Conservation (phyloP, 2,113 vertebrate genomes). For the Ancistrus triradiatus region DNA sequence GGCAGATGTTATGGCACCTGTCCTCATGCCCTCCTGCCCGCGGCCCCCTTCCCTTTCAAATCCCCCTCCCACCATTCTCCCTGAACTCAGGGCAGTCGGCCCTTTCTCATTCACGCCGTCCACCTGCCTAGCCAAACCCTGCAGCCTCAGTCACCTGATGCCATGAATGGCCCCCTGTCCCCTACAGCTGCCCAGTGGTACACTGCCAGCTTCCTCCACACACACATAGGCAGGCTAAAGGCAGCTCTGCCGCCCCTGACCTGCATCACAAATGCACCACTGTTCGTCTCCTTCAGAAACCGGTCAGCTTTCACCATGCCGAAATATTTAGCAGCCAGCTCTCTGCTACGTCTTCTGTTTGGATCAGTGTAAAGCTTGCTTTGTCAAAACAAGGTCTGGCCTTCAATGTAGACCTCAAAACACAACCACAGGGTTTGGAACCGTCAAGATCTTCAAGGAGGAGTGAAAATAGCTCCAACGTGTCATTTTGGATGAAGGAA, state of each 20-base stretch:
- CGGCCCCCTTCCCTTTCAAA: slow-evolving; percentile 45
- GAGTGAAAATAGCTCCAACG: slow-evolving; percentile 7
- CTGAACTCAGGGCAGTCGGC: slow-evolving; percentile 22
- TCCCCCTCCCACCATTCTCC: slow-evolving; percentile 39
- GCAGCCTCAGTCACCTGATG: slow-evolving; percentile 60
- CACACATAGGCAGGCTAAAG: slow-evolving; percentile 37
- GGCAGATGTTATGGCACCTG: slow-evolving; percentile 77
- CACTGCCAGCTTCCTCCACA: slow-evolving; percentile 50
- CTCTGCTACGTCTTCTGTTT: slow-evolving; percentile 27
- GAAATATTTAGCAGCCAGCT: slow-evolving; percentile 50
- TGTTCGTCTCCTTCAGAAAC: slow-evolving; percentile 51
- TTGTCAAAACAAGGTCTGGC: slow-evolving; percentile 9
- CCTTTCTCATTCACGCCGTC: slow-evolving; percentile 35
- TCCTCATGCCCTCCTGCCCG: slow-evolving; percentile 62
- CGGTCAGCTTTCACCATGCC: slow-evolving; percentile 39
- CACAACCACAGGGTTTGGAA: too few relatives aligned
- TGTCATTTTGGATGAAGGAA: too few relatives aligned
- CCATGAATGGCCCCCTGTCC: slow-evolving; percentile 65
- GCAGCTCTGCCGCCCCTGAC: slow-evolving; percentile 50
- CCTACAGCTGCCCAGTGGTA: slow-evolving; percentile 65
- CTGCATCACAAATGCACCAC: slow-evolving; percentile 50
- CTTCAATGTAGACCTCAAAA: slow-evolving; percentile 9
- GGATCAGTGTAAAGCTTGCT: slow-evolving; percentile 24
- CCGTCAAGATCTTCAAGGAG: too few relatives aligned
- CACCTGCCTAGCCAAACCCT: slow-evolving; percentile 47